A percentile compares a stretch with the other conserved stretches of the same genome.
Evolutionary conservation across 2,797 vertebrate genomes (phyloP).

Genomic region (Lacerta agilis): DNA sequence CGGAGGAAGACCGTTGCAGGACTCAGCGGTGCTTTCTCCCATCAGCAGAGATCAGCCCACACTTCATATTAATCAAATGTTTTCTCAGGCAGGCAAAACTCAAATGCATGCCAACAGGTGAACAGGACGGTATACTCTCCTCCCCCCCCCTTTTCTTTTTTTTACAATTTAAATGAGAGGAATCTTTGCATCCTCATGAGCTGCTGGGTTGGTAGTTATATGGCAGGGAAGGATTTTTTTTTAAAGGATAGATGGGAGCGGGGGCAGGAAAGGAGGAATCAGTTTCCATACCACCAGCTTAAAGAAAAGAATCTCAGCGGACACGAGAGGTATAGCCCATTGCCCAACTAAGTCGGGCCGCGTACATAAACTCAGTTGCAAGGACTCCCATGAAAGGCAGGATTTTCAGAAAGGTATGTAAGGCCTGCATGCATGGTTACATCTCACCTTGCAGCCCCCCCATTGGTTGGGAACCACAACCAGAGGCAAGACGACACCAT

Average conservation of each 20-base stretch:
- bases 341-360: fast-evolving
- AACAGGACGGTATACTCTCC: neutral
- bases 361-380: too few relatives aligned
- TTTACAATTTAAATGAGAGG: neutral
- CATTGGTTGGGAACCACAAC: neutral
- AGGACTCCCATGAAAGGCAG: neutral
- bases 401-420: neutral
- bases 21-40: neutral
- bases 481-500: neutral
- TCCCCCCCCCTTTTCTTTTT: neutral
- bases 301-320: too few relatives aligned
- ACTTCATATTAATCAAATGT: too few relatives aligned
- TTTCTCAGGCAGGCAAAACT: neutral
- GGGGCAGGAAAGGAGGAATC: too few relatives aligned
- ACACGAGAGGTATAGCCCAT: too few relatives aligned
- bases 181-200: neutral
- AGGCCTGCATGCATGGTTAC: neutral
- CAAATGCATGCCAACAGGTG: neutral
- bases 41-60: neutral
- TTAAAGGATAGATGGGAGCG: neutral
- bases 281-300: neutral
- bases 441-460: neutral
- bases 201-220: neutral
- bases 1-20: neutral
- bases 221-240: neutral